A percentile compares a stretch with the other conserved stretches of the same genome.
phyloP scores from a whole-genome alignment of 2,797 vertebrate species.

The Centroberyx gerrardi region DNA sequence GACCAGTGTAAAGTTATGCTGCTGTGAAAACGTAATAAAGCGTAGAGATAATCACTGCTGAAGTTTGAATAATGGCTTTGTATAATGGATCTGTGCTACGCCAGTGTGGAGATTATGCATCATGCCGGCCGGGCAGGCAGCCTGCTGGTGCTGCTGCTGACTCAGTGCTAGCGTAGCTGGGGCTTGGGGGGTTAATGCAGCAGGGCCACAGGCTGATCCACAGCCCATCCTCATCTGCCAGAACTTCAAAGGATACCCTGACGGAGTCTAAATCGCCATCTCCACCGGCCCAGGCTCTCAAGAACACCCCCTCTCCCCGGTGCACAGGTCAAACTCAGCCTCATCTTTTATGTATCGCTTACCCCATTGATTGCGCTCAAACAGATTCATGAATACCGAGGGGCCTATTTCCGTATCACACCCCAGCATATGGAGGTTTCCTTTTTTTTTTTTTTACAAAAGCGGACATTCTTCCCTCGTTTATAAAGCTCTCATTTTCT shows the following conservation, averaged over 20 bases:
- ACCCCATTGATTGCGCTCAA: constrained; percentile 71
- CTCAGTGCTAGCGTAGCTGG: constrained; percentile 66
- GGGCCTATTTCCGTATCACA: constrained; percentile 66
- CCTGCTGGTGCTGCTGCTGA: constrained; percentile 66
- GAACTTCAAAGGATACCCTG: constrained; percentile 78
- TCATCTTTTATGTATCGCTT: constrained; percentile 81
- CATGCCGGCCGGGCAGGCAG: constrained; percentile 60
- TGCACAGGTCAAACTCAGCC: constrained; percentile 70
- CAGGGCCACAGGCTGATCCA: constrained; percentile 65
- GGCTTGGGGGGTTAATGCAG: constrained; percentile 71
- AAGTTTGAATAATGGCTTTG: constrained; percentile 68
- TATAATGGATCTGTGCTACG: constrained; percentile 54
- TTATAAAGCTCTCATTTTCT: constrained; percentile 35
- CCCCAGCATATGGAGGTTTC: constrained; percentile 46
- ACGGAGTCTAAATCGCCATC: constrained; percentile 68
- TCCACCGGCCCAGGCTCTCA: constrained; percentile 56
- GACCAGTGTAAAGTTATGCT: constrained; percentile 46
- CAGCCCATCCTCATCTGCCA: constrained; percentile 70
- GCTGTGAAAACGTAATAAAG: constrained; percentile 67
- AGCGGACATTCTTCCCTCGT: constrained; percentile 2
- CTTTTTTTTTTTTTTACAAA: constrained; percentile 13
- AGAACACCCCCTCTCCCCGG: constrained; percentile 44
- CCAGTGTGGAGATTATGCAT: constrained; percentile 68
- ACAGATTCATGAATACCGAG: constrained; percentile 71
- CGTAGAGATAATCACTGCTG: constrained; percentile 62